These are phyloP conservation scores for Augochlorella aurata DNA, from an alignment of 2,888 invertebrate species.

Conservation along the genomic window DNA sequence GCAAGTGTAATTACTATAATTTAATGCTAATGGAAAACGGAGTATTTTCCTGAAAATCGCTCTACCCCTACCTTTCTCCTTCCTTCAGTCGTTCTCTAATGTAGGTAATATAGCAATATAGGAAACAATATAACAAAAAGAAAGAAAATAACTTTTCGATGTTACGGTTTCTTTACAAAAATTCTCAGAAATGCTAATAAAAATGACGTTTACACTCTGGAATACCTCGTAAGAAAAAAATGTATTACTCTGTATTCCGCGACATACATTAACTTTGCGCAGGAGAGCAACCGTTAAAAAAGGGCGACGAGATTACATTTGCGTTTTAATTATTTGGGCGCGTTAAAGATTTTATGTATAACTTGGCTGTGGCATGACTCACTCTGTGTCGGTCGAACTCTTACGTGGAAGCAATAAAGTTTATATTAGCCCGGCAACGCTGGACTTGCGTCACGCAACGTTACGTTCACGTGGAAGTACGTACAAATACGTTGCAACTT, in stretches of 20 bases:
- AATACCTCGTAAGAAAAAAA: background rate
- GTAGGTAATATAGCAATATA: too few relatives aligned
- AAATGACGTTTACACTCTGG: too few relatives aligned
- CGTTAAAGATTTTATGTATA: slow-evolving; percentile 40
- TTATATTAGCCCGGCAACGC: slow-evolving; percentile 31
- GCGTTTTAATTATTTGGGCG: slow-evolving; percentile 41
- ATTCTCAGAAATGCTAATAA: too few relatives aligned
- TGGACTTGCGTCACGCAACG: slow-evolving; percentile 44
- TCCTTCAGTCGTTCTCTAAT: background rate
- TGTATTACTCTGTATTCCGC: background rate
- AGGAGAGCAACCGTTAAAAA: background rate
- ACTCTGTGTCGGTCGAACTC: slow-evolving; percentile 29
- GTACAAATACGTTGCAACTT: slow-evolving; percentile 30
- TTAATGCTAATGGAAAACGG: background rate
- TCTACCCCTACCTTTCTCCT: background rate
- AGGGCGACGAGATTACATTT: slow-evolving; percentile 28
- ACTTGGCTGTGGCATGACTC: slow-evolving; percentile 32
- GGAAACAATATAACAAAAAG: too few relatives aligned
- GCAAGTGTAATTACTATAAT: background rate
- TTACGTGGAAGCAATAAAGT: slow-evolving; percentile 31
- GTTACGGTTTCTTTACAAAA: too few relatives aligned
- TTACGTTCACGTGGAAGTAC: slow-evolving; percentile 9
- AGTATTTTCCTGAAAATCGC: background rate
- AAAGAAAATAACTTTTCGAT: too few relatives aligned
- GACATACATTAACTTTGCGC: background rate